These are phyloP conservation scores for Macrophya annulata DNA, from an alignment of 2,888 invertebrate species.

Conservation along the genomic window DNA sequence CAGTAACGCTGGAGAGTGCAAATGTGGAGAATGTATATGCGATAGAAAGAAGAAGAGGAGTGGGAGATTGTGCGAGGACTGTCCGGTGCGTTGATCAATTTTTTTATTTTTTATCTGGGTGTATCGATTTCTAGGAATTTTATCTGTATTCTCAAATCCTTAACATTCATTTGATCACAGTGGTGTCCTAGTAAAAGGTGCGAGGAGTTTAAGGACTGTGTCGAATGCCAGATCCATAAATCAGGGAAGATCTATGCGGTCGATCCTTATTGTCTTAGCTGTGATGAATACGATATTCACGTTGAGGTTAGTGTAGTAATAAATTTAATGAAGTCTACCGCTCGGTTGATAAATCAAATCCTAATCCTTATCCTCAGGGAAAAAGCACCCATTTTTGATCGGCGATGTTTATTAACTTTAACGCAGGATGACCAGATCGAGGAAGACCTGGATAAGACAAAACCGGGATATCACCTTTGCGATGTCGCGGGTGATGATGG, in stretches of 20 bases:
- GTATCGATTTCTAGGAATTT: not conserved
- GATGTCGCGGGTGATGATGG: conserved; percentile 77
- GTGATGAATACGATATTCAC: conserved; percentile 66
- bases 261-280: conserved; percentile 60
- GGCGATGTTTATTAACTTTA: conserved; percentile 15
- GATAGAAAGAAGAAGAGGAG: conserved; percentile 73
- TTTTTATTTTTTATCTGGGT: not conserved
- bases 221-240: conserved; percentile 84
- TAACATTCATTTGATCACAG: conserved; percentile 69
- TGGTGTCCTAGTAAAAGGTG: conserved; percentile 86
- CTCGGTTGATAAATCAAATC: too few relatives aligned
- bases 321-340: not conserved
- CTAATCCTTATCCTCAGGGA: too few relatives aligned
- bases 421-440: conserved; percentile 67
- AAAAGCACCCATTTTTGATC: not conserved
- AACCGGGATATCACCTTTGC: conserved; percentile 76
- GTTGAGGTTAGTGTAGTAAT: conserved; percentile 70
- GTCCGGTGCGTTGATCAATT: conserved; percentile 80
- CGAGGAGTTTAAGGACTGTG: conserved; percentile 78
- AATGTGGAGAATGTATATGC: conserved; percentile 87
- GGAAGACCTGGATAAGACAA: conserved; percentile 68
- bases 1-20: conserved; percentile 86
- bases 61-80: conserved; percentile 86
- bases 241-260: conserved; percentile 71
- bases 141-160: not conserved